Base-by-base conservation (phyloP, 2,888 invertebrate genomes). In the Molanna angustata region DNA sequence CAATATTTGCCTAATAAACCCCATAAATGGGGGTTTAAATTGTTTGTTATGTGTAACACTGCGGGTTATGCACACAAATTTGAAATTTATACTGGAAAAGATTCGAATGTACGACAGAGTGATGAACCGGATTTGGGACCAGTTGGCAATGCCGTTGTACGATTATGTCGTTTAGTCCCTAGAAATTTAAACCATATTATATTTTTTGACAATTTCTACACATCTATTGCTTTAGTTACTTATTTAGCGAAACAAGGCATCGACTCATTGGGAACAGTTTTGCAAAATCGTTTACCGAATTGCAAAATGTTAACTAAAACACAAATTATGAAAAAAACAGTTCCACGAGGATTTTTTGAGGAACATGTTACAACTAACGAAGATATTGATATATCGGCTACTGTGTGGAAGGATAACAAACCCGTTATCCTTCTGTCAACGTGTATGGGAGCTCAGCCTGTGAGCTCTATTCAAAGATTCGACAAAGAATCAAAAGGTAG, bases 31-130 rank as follows among this genome's bases (percentile, higher is more conserved):
- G 62, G 65, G 32, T 65, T 44, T 39, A 39, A 39, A 39, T 17
- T 39, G 39, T 39, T 17, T 17, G 39, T 39, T 18, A 16, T 39
- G 17, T 55, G 65, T 62, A 60, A 61, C 63, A 40, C 55, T 35
- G 56, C 56, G 52, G 62, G 63, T 35, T 61, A 51, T 57, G 60
- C 61, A 40, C 56, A 64, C 49, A 59, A 58, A 45, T 64, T 63
- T 60, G 61, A 61, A 53, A 54, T 64, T 54, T 64, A 64, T 61
- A 62, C 63, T 62, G 66, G 66, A 62, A 63, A 64, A 62, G 65
- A 65, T 40, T 64, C 64, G 62, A 35, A 61, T 62, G 60, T 63
- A 44, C 4, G 42, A 2, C 60, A 62, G 22, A 19, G 61, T 60
- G 60, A 61, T 62, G 63, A 61, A 35, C 62, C 62, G 53, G 62